Evolutionary conservation across 2,113 vertebrate genomes (phyloP).

Genomic region (Lathamus discolor): DNA sequence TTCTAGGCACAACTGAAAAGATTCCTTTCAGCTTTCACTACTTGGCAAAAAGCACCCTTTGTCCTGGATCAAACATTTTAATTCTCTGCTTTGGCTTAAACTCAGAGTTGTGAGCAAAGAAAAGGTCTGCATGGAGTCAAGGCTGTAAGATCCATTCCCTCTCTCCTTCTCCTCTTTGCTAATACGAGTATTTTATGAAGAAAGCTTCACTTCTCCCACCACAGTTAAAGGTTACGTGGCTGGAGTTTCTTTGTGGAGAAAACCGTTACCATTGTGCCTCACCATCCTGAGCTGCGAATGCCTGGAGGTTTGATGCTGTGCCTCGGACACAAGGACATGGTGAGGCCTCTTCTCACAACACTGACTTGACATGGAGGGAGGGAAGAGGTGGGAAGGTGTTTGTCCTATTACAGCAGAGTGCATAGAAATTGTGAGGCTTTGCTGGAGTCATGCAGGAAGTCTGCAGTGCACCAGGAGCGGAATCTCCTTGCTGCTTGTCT

Average conservation of each 20-base stretch:
- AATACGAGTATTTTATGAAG: neutral
- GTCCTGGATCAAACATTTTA: neutral
- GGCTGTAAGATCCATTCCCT: neutral
- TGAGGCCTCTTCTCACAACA: neutral
- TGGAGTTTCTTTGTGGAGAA: neutral
- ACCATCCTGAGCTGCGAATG: neutral
- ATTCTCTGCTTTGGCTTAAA: neutral
- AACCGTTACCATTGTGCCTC: neutral
- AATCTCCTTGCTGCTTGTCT: neutral
- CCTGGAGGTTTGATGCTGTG: neutral
- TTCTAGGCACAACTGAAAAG: neutral
- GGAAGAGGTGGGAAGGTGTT: neutral
- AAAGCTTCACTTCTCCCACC: neutral
- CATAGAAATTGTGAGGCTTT: neutral
- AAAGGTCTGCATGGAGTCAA: neutral
- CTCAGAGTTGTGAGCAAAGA: neutral
- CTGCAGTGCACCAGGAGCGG: neutral
- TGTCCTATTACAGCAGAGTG: neutral
- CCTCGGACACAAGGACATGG: fast-evolving
- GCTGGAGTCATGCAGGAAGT: fast-evolving
- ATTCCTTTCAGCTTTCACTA: neutral
- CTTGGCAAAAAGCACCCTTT: neutral
- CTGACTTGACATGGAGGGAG: neutral
- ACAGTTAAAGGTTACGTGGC: neutral
- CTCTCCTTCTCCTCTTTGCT: neutral